These are phyloP conservation scores for Trachelipus rathkii DNA, from an alignment of 1,140 invertebrate species.

Conservation along the genomic window DNA sequence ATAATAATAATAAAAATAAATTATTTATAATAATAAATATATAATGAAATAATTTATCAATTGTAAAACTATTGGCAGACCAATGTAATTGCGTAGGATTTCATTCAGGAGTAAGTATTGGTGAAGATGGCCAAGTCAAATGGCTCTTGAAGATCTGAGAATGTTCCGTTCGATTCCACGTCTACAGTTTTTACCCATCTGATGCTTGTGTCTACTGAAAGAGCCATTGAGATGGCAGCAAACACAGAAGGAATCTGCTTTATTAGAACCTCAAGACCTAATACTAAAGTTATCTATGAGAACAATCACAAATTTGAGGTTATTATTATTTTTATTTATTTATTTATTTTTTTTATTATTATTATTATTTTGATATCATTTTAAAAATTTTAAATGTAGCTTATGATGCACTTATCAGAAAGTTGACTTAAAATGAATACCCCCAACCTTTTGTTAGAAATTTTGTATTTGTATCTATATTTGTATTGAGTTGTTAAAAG, in stretches of 20 bases:
- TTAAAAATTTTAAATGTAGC: no score
- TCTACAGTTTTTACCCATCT: conserved; percentile 90
- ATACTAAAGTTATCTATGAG: conserved; percentile 79
- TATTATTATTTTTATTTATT: conserved; percentile 50
- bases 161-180: conserved; percentile 85
- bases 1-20: no score
- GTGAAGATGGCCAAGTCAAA: conserved; percentile 97
- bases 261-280: conserved; percentile 90
- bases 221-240: conserved; percentile 90
- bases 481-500: no score
- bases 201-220: conserved; percentile 92
- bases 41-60: no score
- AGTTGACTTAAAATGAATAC: no score
- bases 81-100: conserved; percentile 86
- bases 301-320: conserved; percentile 73
- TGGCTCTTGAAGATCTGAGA: conserved; percentile 96
- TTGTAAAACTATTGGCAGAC: conserved; percentile 58
- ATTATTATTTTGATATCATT: no score
- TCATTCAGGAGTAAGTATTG: conserved; percentile 88
- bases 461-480: no score
- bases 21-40: no score
- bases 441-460: no score
- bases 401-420: no score
- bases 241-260: conserved; percentile 94
- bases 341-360: no score